Conservation (phyloP, 2,888 invertebrate genomes). For the Cyclophora albipunctata region DNA sequence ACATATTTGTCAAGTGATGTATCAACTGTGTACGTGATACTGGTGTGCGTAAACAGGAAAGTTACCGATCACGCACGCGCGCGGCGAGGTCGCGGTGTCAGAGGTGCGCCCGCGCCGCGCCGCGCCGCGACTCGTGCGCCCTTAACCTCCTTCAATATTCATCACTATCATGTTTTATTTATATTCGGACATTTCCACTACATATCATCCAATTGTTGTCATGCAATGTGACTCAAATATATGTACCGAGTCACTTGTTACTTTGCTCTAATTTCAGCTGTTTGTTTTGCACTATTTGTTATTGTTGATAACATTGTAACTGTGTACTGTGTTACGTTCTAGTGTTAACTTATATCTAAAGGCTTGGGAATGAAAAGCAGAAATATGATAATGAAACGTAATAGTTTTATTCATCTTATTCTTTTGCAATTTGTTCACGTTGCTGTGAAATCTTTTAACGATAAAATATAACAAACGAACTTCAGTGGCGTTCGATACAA, state of each 20-base stretch:
- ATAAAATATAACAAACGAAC: constrained; percentile 72
- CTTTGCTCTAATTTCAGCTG: neutral
- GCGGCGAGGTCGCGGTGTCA: constrained; percentile 30
- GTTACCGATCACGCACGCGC: constrained; percentile 49
- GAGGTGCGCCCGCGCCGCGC: constrained; percentile 27
- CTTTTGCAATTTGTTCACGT: constrained; percentile 55
- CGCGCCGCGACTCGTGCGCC: constrained; percentile 25
- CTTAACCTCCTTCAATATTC: constrained; percentile 58
- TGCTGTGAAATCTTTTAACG: constrained; percentile 66
- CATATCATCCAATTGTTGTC: constrained; percentile 10
- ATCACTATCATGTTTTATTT: constrained; percentile 37
- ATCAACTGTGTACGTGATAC: no score
- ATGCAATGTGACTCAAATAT: no score
- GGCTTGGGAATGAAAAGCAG: constrained; percentile 53
- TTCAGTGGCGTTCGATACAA: constrained; percentile 57
- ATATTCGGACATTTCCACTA: constrained; percentile 21
- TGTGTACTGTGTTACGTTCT: no score
- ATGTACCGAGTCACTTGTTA: neutral
- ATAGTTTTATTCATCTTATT: constrained; percentile 66
- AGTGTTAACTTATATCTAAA: neutral
- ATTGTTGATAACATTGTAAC: no score
- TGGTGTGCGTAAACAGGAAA: constrained; percentile 52
- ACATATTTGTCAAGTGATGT: no score
- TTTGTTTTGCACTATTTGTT: no score
- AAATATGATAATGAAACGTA: constrained; percentile 49